Conservation (phyloP, 2,888 invertebrate species). For the Eupithecia centaureata region DNA sequence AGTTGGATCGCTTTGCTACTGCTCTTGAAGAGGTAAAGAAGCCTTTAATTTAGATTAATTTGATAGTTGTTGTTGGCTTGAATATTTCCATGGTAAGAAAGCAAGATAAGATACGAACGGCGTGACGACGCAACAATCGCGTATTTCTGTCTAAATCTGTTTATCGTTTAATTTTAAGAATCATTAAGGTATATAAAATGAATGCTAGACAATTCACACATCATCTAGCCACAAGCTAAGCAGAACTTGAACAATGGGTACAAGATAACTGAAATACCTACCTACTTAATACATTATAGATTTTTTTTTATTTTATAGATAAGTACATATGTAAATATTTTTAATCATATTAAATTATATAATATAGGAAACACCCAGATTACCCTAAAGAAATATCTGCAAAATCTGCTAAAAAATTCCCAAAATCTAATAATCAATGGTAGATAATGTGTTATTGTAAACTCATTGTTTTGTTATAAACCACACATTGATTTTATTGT, state of each 20-base stretch:
- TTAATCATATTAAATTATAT: too few relatives aligned
- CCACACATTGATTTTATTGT: constrained; percentile 43
- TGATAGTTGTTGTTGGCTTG: not conserved
- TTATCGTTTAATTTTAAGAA: not conserved
- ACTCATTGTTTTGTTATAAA: not conserved
- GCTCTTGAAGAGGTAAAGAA: constrained; percentile 86
- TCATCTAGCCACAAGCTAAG: too few relatives aligned
- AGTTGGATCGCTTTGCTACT: constrained; percentile 88
- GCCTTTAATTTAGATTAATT: not conserved
- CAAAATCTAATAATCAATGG: not conserved
- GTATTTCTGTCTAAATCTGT: not conserved
- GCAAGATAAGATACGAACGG: not conserved
- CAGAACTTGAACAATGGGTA: too few relatives aligned
- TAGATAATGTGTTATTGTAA: not conserved
- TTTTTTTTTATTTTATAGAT: too few relatives aligned
- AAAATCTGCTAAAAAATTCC: not conserved
- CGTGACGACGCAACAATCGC: not conserved
- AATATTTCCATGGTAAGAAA: not conserved
- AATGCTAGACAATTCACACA: too few relatives aligned
- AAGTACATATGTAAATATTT: too few relatives aligned
- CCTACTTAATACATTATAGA: too few relatives aligned
- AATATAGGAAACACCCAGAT: too few relatives aligned
- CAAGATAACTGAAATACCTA: too few relatives aligned
- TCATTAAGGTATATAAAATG: not conserved
- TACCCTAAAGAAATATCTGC: too few relatives aligned